Evolutionary conservation across 2,113 vertebrate species (phyloP).

Genomic region (Gorilla gorilla): DNA sequence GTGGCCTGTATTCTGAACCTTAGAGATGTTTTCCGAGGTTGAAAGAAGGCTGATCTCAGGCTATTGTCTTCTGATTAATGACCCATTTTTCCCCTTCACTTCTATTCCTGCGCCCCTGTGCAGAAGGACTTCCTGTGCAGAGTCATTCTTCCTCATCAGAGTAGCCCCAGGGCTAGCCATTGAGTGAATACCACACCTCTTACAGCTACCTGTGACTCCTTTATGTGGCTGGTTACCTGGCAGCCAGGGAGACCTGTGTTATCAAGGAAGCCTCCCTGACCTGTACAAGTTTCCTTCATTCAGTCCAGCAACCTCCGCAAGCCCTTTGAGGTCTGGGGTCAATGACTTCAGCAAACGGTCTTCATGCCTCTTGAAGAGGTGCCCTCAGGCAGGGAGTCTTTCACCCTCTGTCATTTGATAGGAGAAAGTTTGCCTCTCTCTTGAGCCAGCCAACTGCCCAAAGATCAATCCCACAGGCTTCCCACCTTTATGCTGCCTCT

Average conservation of each 20-base stretch:
- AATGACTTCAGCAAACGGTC: not conserved
- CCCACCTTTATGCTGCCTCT: not conserved
- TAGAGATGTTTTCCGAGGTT: not conserved
- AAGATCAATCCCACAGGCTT: not conserved
- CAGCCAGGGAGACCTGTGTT: not conserved
- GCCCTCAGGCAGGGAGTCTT: not conserved
- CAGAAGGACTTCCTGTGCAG: too few relatives aligned
- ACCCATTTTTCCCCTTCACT: not conserved
- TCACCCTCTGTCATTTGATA: not conserved
- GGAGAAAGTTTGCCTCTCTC: not conserved
- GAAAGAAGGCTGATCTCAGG: not conserved
- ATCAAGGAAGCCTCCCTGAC: not conserved
- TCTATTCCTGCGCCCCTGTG: not conserved
- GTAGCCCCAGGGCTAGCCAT: not conserved
- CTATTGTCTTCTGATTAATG: constrained; percentile 28
- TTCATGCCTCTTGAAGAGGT: not conserved
- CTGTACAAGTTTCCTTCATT: not conserved
- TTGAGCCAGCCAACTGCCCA: not conserved
- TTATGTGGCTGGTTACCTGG: not conserved
- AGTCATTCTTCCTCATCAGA: not conserved
- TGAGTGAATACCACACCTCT: not conserved
- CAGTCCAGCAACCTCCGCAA: not conserved
- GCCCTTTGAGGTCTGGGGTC: constrained; percentile 41
- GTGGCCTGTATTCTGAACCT: not conserved
- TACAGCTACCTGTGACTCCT: not conserved